Conservation (phyloP, 2,797 vertebrate genomes). For the Poeciliopsis gracilis region DNA sequence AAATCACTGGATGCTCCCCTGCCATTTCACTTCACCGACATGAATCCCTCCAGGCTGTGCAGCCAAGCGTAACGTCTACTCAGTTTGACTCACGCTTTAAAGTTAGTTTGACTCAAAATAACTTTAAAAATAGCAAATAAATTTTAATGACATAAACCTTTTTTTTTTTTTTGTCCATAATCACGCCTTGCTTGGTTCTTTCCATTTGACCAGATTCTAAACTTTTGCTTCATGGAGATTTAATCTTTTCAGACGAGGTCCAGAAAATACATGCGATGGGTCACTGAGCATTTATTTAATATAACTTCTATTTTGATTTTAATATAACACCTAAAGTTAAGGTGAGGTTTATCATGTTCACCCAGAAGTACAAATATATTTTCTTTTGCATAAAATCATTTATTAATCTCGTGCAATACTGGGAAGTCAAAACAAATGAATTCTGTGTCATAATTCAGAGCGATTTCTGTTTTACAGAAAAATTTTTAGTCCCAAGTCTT, state of each 20-base stretch:
- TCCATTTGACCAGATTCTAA: not conserved
- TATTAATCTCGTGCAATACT: slow-evolving; percentile 4
- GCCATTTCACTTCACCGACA: slow-evolving; percentile 66
- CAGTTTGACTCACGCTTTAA: not conserved
- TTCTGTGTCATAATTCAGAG: slow-evolving; percentile 21
- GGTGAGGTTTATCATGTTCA: not conserved
- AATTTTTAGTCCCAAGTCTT: slow-evolving; percentile 43
- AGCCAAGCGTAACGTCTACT: slow-evolving; percentile 17
- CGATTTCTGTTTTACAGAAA: slow-evolving; percentile 31
- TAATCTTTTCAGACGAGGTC: not conserved
- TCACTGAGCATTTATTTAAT: not conserved
- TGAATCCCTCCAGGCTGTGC: slow-evolving; percentile 41
- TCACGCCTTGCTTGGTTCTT: not conserved
- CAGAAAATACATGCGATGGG: not conserved
- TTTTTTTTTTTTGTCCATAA: not conserved
- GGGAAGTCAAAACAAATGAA: slow-evolving; percentile 17
- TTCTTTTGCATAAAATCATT: not conserved
- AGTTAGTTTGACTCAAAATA: too few species aligned
- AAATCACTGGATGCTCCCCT: slow-evolving; percentile 72
- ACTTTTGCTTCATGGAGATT: not conserved
- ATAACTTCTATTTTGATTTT: not conserved
- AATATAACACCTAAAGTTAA: not conserved
- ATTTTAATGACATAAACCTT: not conserved
- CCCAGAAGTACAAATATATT: not conserved
- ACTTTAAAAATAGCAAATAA: not conserved